Percentiles rank a stretch among this genome's conserved stretches.
Conservation (phyloP, 2,888 invertebrate genomes). For the Incurvaria masculella region DNA sequence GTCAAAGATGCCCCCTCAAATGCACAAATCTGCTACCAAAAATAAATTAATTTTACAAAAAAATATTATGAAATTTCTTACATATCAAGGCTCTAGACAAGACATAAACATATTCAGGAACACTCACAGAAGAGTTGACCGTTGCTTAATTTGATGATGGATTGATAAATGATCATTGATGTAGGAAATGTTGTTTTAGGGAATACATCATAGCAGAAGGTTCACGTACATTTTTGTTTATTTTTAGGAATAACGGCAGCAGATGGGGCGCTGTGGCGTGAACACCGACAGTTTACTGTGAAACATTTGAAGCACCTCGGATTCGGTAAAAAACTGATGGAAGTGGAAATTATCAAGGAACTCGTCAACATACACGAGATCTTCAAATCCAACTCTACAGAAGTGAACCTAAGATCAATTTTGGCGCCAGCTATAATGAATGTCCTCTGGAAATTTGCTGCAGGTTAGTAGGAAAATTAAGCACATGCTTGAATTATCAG, state of each 20-base stretch:
- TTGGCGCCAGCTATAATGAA: slow-evolving; percentile 65
- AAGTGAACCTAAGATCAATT: slow-evolving; percentile 47
- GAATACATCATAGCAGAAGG: too few species aligned
- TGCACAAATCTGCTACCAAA: too few species aligned
- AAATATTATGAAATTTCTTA: too few species aligned
- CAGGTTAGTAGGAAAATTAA: slow-evolving; percentile 43
- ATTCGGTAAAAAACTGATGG: slow-evolving; percentile 60
- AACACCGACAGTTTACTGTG: slow-evolving; percentile 64
- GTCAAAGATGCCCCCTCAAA: too few species aligned
- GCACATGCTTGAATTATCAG: neutral
- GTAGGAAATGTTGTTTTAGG: too few species aligned
- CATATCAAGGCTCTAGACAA: too few species aligned
- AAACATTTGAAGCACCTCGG: slow-evolving; percentile 63
- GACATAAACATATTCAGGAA: too few species aligned
- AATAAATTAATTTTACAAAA: too few species aligned
- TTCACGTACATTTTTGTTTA: too few species aligned
- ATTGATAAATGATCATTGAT: too few species aligned
- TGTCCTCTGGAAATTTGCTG: slow-evolving; percentile 66
- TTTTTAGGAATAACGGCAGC: slow-evolving; percentile 64
- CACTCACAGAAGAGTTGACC: too few species aligned
- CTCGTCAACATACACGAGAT: slow-evolving; percentile 46
- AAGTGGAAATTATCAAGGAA: slow-evolving; percentile 57
- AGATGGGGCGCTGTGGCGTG: slow-evolving; percentile 64
- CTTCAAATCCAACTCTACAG: slow-evolving; percentile 28
- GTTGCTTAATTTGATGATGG: too few species aligned